Evolutionary conservation across 2,797 vertebrate species (phyloP), one percentile per base, ranked within the genome.

Genomic region (Acrossocheilus fasciatus): DNA sequence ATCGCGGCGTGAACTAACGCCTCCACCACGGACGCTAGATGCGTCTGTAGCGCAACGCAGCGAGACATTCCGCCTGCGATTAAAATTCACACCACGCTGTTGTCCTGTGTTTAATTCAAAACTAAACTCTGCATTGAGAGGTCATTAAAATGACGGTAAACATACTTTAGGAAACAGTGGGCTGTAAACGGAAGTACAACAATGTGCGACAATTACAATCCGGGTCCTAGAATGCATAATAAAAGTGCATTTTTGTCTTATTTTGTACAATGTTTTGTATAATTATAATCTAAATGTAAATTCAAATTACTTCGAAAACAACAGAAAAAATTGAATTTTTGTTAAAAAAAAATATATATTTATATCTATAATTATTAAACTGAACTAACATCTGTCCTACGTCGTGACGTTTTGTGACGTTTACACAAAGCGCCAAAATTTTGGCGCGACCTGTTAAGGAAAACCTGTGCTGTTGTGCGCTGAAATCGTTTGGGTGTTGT

Each of bases 21-120:
- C 90, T 96, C 94, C 87, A 96, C 92, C 82, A 96, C 94, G 7
- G 93, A 85, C 43, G 94, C 91, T 81, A 96, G 90, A 87, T 91
- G 93, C 0, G 92, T 89, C 89, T 93, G 91, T 72, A 95, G 81
- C 6, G 82, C 87, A 1, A 87, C 87, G 47, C 89, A 87, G 62
- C 86, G 81, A 86, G 89, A 93, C 95, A 95, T 96, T 73, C 78
- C 88, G n/a, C 64, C 30, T 36, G 20, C 34, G 43, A 75, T 20
- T 11, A 66, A 72, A 72, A 9, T 4, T 2, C 34, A 10, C 20
- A 73, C 14, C 41, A 20, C 30, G 4, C 41, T 0, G 12, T 30
- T n/a, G 45, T 8, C 36, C 18, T 39, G 26, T 68, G 2, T 6
- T 68, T 66, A 74, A 20, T 36, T 68, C 4, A 12, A 30, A 3